Base-by-base conservation (phyloP, 2,113 vertebrate genomes). In the Dunckerocampus dactyliophorus region DNA sequence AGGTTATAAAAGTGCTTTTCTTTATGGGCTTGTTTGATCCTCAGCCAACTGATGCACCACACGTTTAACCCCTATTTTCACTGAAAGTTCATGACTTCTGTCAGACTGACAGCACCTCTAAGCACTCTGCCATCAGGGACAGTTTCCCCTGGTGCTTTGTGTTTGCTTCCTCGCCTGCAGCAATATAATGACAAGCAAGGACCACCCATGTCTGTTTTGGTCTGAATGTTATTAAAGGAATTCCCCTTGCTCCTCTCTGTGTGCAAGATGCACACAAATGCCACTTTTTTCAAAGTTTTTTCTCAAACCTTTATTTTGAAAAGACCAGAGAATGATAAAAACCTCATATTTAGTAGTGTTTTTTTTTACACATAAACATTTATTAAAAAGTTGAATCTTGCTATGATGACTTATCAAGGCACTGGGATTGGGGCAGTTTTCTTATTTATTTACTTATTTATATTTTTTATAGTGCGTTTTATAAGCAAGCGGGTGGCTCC, bases 161-260 rank as follows among this genome's bases (percentile, higher is more conserved):
- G 81, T 88, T 80, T 81, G 75, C 75, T 63, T 79, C 77, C 69
- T 74, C 49, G 77, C 85, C 83, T 79, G 72, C 72, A 49, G 88
- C 82, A 76, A 61, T 80, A 74, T 62, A 84, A 85, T 88, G 86
- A 88, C 85, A 88, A 85, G 77, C 49, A 39, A 59, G 76, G 89
- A 88, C 88, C 89, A 91, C 90, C 87, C 87, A 86, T 77, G 83
- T 81, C 72, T 83, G 76, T 82, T 80, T 62, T 80, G 66, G 66
- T 63, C 67, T 75, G 50, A 72, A 52, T 79, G 81, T 82, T 82
- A 69, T 77, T 73, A 51, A 62, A 76, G 71, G 79, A 87, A 84
- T 85, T 76, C 59, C 75, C 79, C 69, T 31, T 57, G 63, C 48
- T 66, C 71, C 51, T 63, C 24, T 56, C 13, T 72, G 52, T 79